Evolutionary conservation across 1,140 invertebrate species (phyloP).

Genomic region (Diabrotica undecimpunctata): DNA sequence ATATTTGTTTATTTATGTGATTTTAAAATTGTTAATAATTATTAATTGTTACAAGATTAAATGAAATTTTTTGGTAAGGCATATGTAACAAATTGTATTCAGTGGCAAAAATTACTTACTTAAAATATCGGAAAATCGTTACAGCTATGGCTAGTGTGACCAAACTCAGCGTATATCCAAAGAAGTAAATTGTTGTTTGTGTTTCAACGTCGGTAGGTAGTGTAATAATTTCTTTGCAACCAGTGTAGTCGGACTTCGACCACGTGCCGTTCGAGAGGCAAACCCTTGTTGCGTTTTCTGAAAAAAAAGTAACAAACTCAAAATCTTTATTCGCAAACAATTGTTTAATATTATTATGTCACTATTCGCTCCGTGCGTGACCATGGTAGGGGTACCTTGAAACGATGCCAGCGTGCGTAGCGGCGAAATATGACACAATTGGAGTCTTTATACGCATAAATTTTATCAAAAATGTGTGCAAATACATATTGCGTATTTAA

Average conservation of each 20-base stretch:
- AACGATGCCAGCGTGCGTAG: too few species aligned
- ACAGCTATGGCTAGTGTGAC: conserved; percentile 71
- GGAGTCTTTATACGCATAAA: too few species aligned
- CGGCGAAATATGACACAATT: too few species aligned
- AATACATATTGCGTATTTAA: too few species aligned
- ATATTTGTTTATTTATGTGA: too few species aligned
- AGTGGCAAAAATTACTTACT: conserved; percentile 56
- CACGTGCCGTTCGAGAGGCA: conserved; percentile 67
- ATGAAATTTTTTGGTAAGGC: too few species aligned
- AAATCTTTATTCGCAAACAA: neutral
- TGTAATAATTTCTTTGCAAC: conserved; percentile 55
- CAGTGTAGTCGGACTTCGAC: conserved; percentile 65
- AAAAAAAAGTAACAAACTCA: conserved; percentile 32
- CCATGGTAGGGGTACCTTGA: too few species aligned
- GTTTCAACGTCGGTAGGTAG: conserved; percentile 41
- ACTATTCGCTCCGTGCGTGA: too few species aligned
- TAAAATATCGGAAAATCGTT: conserved; percentile 78
- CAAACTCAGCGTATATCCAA: conserved; percentile 74
- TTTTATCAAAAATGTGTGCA: too few species aligned
- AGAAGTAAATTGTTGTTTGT: conserved; percentile 60
- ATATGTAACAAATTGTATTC: too few species aligned
- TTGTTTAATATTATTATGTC: neutral
- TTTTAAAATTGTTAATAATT: too few species aligned
- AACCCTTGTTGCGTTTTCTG: conserved; percentile 71
- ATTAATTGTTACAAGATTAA: too few species aligned